A percentile compares a stretch with the other conserved stretches of the same genome.
Evolutionary conservation across 2,888 invertebrate genomes (phyloP).

Genomic region (Lochmaea capreae): DNA sequence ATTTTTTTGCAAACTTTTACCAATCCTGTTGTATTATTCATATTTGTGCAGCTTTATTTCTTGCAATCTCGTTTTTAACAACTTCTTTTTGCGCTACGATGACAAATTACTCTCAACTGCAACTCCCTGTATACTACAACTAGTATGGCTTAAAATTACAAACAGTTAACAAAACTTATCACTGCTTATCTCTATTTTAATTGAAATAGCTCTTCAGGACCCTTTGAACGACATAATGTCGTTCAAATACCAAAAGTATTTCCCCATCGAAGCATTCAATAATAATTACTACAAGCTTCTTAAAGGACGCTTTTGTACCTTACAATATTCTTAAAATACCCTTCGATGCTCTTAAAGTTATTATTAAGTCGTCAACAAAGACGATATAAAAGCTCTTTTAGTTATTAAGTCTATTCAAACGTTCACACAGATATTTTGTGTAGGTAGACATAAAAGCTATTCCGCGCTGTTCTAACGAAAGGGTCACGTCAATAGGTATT

Average conservation of each 20-base stretch:
- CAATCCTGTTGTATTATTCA: too few species aligned
- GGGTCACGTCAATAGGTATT: conserved; percentile 7
- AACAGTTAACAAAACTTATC: too few species aligned
- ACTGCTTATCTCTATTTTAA: too few species aligned
- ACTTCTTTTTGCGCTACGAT: too few species aligned
- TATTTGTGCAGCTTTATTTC: too few species aligned
- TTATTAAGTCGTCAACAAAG: neutral
- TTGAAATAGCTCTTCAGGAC: too few species aligned
- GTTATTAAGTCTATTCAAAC: conserved; percentile 8
- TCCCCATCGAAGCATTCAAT: neutral
- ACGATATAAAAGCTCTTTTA: neutral
- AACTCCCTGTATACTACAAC: too few species aligned
- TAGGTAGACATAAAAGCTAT: conserved; percentile 9
- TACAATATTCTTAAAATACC: conserved; percentile 3
- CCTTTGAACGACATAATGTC: neutral
- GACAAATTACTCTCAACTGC: too few species aligned
- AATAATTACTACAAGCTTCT: conserved; percentile 1
- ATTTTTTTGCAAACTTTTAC: too few species aligned
- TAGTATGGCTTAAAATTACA: too few species aligned
- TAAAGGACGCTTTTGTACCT: conserved; percentile 1
- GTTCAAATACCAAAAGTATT: neutral
- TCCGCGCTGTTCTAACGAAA: neutral
- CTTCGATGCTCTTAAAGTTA: conserved; percentile 13
- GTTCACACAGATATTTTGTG: conserved; percentile 7
- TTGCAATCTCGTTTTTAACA: too few species aligned